Conservation (phyloP, 92 coral and sea anemone genomes). For the Actinernus sp. region DNA sequence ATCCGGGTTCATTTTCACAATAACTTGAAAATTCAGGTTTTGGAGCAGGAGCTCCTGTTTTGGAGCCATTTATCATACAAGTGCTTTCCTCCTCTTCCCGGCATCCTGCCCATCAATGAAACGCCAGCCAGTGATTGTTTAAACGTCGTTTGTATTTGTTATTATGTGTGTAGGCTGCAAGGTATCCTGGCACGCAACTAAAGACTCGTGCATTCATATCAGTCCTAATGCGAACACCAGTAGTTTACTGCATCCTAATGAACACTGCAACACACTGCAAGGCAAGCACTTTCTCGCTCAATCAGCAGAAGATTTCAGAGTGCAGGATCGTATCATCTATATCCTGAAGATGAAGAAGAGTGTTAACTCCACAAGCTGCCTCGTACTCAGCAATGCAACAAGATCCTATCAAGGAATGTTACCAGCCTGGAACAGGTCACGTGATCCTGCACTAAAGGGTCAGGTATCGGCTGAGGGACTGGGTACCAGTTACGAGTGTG, state of each 20-base stretch:
- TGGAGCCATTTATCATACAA: too few species aligned
- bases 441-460: constrained; percentile 11
- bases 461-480: constrained; percentile 1
- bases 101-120: too few species aligned
- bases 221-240: constrained; percentile 13
- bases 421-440: constrained; percentile 16
- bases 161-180: constrained; percentile 51
- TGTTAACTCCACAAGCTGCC: constrained; percentile 9
- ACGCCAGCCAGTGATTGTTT: too few species aligned
- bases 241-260: constrained; percentile 4
- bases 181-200: constrained; percentile 57
- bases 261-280: constrained; percentile 24
- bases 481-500: constrained; percentile 46
- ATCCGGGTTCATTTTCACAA: too few species aligned
- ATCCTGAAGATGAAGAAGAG: constrained; percentile 13
- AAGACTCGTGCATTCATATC: constrained; percentile 47
- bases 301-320: constrained; percentile 2
- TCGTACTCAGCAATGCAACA: constrained; percentile 12
- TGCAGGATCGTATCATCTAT: constrained; percentile 33
- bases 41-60: too few species aligned
- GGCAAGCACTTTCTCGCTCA: constrained; percentile 13
- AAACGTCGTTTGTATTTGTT: not conserved
- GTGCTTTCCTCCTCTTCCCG: too few species aligned
- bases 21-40: too few species aligned
- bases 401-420: constrained; percentile 15